A percentile compares a stretch with the other conserved stretches of the same genome.
Conservation (phyloP, 2,797 vertebrate species). For the Semotilus atromaculatus region DNA sequence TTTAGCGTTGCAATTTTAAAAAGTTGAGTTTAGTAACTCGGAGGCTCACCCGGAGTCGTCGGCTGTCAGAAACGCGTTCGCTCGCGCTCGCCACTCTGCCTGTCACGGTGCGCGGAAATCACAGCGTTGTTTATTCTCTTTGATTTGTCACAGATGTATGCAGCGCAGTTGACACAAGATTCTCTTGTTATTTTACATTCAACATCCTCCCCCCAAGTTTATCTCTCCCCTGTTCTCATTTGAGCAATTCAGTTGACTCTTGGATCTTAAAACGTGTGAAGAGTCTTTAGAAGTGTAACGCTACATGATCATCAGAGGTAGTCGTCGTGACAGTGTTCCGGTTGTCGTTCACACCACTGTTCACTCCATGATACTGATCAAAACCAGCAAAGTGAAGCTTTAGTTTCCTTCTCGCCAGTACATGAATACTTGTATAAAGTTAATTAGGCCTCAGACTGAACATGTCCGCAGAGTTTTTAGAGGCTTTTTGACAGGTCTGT, state of each 20-base stretch:
- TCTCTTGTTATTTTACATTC: slow-evolving; percentile 57
- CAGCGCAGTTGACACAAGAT: slow-evolving; percentile 59
- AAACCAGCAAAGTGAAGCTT: slow-evolving; percentile 76
- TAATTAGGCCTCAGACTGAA: slow-evolving; percentile 72
- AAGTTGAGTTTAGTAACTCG: slow-evolving; percentile 58
- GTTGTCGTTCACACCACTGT: slow-evolving; percentile 53
- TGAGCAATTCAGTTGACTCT: slow-evolving; percentile 58
- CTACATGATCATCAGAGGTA: slow-evolving; percentile 62
- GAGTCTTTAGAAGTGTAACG: slow-evolving; percentile 15
- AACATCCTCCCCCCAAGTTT: slow-evolving; percentile 19
- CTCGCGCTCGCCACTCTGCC: slow-evolving; percentile 47
- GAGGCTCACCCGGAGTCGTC: slow-evolving; percentile 61
- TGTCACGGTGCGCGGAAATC: slow-evolving; percentile 59
- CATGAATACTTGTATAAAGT: slow-evolving; percentile 69
- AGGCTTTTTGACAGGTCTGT: slow-evolving; percentile 8
- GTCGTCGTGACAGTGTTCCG: slow-evolving; percentile 42
- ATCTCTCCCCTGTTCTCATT: slow-evolving; percentile 31
- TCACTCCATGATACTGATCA: slow-evolving; percentile 71
- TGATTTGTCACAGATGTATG: slow-evolving; percentile 62
- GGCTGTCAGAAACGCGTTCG: slow-evolving; percentile 56
- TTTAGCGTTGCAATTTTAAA: slow-evolving; percentile 57
- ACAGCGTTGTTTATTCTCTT: slow-evolving; percentile 64
- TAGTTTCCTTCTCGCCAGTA: slow-evolving; percentile 71
- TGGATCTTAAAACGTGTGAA: slow-evolving; percentile 52
- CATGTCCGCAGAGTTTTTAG: slow-evolving; percentile 13